Percentiles rank a stretch among this genome's conserved stretches.
phyloP scores from a whole-genome alignment of 2,113 vertebrate genomes.

The Xiphophorus maculatus region DNA sequence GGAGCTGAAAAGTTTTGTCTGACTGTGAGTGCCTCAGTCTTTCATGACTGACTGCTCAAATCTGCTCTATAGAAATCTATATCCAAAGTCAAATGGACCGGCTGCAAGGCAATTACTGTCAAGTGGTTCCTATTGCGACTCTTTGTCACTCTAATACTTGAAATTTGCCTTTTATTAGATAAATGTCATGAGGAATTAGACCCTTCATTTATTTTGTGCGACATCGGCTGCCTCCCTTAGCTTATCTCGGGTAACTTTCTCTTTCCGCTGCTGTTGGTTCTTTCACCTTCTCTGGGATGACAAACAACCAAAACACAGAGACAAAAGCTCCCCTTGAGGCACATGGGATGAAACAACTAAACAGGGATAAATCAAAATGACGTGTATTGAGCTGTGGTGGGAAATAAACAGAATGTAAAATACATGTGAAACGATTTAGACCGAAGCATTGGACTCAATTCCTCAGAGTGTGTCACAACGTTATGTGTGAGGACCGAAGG shows the following conservation, averaged over 20 bases:
- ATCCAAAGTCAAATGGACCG: slow-evolving; percentile 42
- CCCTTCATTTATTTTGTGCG: slow-evolving; percentile 62
- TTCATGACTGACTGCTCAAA: slow-evolving; percentile 53
- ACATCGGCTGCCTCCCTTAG: slow-evolving; percentile 2
- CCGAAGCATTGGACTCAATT: background rate
- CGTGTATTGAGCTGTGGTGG: background rate
- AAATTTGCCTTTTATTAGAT: slow-evolving; percentile 77
- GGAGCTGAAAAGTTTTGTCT: slow-evolving; percentile 47
- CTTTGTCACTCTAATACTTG: slow-evolving; percentile 69
- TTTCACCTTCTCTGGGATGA: slow-evolving; percentile 30
- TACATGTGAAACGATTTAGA: slow-evolving; percentile 12
- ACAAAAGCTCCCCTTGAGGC: background rate
- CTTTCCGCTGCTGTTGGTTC: slow-evolving; percentile 10
- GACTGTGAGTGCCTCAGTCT: slow-evolving; percentile 50
- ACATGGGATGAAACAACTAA: background rate
- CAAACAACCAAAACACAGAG: slow-evolving; percentile 1
- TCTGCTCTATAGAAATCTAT: slow-evolving; percentile 54
- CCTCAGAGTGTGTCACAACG: background rate
- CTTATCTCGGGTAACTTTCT: slow-evolving; percentile 24
- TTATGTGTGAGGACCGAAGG: slow-evolving; percentile 27
- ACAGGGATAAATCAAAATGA: slow-evolving; percentile 1
- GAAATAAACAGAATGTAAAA: slow-evolving; percentile 6
- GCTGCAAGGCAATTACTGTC: slow-evolving; percentile 73
- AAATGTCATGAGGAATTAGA: slow-evolving; percentile 74
- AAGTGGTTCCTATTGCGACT: slow-evolving; percentile 60